Conservation (phyloP, 37 sponge, comb jelly and placozoan species). For the Aplysina aerophoba region DNA sequence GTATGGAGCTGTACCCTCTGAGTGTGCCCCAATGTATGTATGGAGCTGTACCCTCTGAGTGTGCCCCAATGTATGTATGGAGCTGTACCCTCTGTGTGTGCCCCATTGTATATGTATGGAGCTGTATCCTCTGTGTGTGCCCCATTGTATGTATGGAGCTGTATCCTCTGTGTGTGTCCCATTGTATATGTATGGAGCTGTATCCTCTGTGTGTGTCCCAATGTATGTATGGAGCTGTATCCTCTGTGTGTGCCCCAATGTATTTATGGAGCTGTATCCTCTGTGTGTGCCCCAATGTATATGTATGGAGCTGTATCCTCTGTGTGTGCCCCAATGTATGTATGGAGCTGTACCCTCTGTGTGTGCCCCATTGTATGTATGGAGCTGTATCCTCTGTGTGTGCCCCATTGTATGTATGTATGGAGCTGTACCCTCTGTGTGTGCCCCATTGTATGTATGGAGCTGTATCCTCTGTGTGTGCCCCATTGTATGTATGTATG, state of each 20-base stretch:
- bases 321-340: not conserved
- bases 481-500: not conserved
- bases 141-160: not conserved
- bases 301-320: not conserved
- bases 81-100: not conserved
- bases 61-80: not conserved
- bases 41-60: not conserved
- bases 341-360: not conserved
- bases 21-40: not conserved
- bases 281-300: not conserved
- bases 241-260: not conserved
- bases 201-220: not conserved
- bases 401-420: not conserved
- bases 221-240: not conserved
- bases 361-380: not conserved
- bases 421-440: not conserved
- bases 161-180: not conserved
- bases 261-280: not conserved
- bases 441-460: not conserved
- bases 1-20: not conserved
- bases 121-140: not conserved
- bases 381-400: not conserved
- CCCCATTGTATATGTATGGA: not conserved
- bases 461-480: not conserved
- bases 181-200: not conserved